Conservation (phyloP, 2,113 vertebrate genomes). For the Calidris pygmaea region DNA sequence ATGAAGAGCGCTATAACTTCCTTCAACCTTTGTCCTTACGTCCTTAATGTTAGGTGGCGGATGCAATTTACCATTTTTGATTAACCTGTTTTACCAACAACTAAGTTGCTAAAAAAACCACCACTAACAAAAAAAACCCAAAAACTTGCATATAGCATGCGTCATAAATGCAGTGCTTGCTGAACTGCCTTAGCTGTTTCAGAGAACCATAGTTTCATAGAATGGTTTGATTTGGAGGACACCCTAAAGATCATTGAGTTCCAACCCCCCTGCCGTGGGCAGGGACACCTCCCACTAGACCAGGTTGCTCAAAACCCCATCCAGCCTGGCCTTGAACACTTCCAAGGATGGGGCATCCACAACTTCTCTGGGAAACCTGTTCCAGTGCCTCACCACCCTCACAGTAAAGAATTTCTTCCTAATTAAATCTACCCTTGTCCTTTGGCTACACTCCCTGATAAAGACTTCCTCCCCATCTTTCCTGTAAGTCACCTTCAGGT, state of each 20-base stretch:
- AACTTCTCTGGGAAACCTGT: not conserved
- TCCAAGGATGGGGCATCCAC: not conserved
- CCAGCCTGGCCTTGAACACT: not conserved
- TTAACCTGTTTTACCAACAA: not conserved
- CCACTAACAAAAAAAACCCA: not conserved
- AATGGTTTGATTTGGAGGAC: not conserved
- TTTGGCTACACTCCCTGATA: not conserved
- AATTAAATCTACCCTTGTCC: not conserved
- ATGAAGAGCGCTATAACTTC: not conserved
- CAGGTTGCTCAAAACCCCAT: not conserved
- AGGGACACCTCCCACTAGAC: not conserved
- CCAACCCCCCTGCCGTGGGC: not conserved
- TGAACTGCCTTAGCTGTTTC: not conserved
- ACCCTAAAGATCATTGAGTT: not conserved
- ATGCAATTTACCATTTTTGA: not conserved
- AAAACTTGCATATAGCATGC: not conserved
- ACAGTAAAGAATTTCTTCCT: not conserved
- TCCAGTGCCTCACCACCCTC: not conserved
- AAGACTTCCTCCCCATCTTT: not conserved
- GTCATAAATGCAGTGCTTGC: not conserved
- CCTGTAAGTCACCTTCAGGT: not conserved
- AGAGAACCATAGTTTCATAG: not conserved
- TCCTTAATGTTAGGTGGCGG: not conserved
- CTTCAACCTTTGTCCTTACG: not conserved
- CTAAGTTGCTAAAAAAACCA: not conserved